Conservation (phyloP, 2,113 vertebrate species). For the Gymnorhina tibicen region DNA sequence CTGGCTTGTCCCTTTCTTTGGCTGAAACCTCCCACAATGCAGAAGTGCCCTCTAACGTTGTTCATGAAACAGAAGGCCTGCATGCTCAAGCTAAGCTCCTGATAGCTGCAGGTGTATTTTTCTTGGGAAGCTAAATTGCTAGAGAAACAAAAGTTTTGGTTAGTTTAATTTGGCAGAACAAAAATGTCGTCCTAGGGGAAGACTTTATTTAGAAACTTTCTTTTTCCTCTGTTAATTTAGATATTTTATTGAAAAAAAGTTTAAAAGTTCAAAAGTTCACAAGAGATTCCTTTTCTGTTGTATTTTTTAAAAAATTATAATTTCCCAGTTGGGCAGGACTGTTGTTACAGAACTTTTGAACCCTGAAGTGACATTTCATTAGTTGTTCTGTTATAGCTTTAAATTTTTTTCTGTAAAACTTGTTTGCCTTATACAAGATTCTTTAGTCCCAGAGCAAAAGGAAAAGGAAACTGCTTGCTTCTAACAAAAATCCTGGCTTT, state of each 20-base stretch:
- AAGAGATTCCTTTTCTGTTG: neutral
- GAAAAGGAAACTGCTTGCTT: neutral
- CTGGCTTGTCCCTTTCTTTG: constrained; percentile 14
- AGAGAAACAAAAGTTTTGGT: constrained; percentile 79
- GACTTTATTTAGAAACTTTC: constrained; percentile 78
- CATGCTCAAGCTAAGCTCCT: constrained; percentile 38
- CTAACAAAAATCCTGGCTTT: neutral
- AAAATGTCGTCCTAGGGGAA: constrained; percentile 71
- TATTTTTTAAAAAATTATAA: neutral
- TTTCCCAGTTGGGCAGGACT: neutral
- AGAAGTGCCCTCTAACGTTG: constrained; percentile 54
- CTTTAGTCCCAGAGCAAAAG: neutral
- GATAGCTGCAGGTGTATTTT: constrained; percentile 78
- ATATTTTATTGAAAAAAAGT: constrained; percentile 49
- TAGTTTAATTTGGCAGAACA: constrained; percentile 73
- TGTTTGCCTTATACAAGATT: neutral
- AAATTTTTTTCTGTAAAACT: neutral
- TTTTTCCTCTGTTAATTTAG: constrained; percentile 70
- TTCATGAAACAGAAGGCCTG: constrained; percentile 10
- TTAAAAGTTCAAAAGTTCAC: constrained; percentile 68
- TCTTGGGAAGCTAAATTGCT: constrained; percentile 75
- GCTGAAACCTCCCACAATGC: neutral
- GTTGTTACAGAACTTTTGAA: neutral
- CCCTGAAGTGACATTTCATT: neutral
- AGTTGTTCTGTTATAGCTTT: neutral